Evolutionary conservation across 30 jellyfish, hydroid and myxozoan species (phyloP).

Genomic region (Aurelia coerulea): DNA sequence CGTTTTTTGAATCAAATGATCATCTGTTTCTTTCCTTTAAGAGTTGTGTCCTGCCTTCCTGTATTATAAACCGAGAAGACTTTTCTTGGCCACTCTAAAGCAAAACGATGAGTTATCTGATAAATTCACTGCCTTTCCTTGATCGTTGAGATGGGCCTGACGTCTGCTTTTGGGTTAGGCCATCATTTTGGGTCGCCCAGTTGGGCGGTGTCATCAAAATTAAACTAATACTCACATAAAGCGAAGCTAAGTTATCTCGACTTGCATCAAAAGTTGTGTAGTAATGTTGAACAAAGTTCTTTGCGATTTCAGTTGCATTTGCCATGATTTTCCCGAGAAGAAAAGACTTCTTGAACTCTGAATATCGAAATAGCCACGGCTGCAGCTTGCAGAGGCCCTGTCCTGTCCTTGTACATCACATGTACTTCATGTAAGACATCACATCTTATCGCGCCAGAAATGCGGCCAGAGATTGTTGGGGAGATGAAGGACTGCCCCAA

Average conservation of each 20-base stretch:
- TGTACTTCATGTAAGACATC: too few species aligned
- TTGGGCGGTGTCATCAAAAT: neutral
- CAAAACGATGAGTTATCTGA: too few species aligned
- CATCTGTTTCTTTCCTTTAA: neutral
- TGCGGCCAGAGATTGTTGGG: too few species aligned
- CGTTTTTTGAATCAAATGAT: neutral
- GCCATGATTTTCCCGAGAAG: conserved; percentile 12
- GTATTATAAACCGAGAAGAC: too few species aligned
- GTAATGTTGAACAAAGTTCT: conserved; percentile 60
- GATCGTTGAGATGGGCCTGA: too few species aligned
- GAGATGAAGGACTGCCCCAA: too few species aligned
- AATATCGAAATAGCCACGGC: neutral
- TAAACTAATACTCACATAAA: conserved; percentile 60
- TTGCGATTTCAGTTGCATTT: conserved; percentile 18
- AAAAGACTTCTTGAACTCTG: neutral
- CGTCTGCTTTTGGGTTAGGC: neutral
- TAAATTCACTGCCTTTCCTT: too few species aligned
- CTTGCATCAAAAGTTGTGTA: conserved; percentile 63
- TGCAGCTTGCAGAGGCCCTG: too few species aligned
- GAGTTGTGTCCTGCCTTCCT: neutral
- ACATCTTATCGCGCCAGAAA: too few species aligned
- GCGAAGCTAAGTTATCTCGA: conserved; percentile 51
- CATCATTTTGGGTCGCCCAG: neutral
- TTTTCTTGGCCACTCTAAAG: too few species aligned
- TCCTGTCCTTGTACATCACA: too few species aligned